Percentiles rank a stretch among this genome's conserved stretches.
Conservation (phyloP, 2,888 invertebrate genomes). For the Oscheius sp. region DNA sequence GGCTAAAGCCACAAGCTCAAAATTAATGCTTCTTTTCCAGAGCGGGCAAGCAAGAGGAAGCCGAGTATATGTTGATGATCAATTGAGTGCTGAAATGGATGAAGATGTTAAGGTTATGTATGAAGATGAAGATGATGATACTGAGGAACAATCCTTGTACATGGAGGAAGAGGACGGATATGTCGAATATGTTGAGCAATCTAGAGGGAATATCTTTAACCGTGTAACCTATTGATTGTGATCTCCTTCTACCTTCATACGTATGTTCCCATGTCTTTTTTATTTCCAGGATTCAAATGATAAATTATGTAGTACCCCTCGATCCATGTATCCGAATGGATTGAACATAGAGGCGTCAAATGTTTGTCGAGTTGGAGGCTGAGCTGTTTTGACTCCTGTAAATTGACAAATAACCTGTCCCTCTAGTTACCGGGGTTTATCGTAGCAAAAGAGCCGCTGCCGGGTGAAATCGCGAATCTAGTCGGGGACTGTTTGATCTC, state of each 20-base stretch:
- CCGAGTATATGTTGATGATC: not conserved
- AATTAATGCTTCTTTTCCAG: not conserved
- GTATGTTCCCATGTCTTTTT: not conserved
- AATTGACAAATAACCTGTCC: conserved; percentile 26
- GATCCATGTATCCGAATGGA: not conserved
- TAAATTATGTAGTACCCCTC: not conserved
- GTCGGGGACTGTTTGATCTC: conserved; percentile 7
- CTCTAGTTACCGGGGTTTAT: conserved; percentile 11
- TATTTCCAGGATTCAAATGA: not conserved
- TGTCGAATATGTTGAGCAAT: conserved; percentile 20
- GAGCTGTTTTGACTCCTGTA: conserved; percentile 3
- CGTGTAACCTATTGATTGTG: conserved; percentile 11
- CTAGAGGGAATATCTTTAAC: conserved; percentile 7
- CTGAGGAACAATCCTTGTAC: conserved; percentile 2
- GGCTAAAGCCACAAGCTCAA: not conserved
- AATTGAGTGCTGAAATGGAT: not conserved
- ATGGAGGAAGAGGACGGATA: conserved; percentile 11
- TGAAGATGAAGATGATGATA: conserved; percentile 1
- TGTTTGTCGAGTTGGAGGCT: conserved; percentile 12
- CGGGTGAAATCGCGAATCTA: not conserved
- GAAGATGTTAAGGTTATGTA: not conserved
- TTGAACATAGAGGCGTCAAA: not conserved
- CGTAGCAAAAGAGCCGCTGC: not conserved
- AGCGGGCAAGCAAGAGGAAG: not conserved
- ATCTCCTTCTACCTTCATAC: not conserved